phyloP scores from a whole-genome alignment of 2,113 vertebrate genomes.

The Gambusia affinis region DNA sequence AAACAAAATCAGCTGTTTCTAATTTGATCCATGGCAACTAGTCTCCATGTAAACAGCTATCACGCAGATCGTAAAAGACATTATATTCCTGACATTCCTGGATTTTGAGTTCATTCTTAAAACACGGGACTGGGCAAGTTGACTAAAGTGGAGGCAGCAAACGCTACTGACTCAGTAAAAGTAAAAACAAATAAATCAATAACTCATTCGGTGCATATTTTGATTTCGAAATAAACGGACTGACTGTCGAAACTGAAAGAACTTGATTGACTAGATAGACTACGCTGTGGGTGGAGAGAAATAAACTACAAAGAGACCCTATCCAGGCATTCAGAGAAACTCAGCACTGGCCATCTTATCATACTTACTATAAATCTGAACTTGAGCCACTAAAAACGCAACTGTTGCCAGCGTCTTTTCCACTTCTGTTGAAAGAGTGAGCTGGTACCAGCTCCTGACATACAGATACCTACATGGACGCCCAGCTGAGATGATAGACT shows the following conservation, averaged over 20 bases:
- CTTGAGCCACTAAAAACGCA: slow-evolving; percentile 23
- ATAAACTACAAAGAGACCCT: slow-evolving; percentile 21
- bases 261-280: background rate
- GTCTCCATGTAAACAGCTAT: slow-evolving; percentile 31
- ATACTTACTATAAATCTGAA: slow-evolving; percentile 61
- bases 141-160: background rate
- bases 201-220: background rate
- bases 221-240: slow-evolving; percentile 1
- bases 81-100: slow-evolving; percentile 42
- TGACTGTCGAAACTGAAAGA: slow-evolving; percentile 11
- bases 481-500: slow-evolving; percentile 3
- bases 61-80: slow-evolving; percentile 12
- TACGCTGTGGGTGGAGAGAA: slow-evolving; percentile 20
- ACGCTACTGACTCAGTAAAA: slow-evolving; percentile 20
- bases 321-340: slow-evolving; percentile 55
- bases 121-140: slow-evolving; percentile 30
- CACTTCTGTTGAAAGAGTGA: slow-evolving; percentile 44
- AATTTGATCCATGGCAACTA: slow-evolving; percentile 41
- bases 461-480: slow-evolving; percentile 38
- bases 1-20: slow-evolving; percentile 46
- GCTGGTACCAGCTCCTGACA: slow-evolving; percentile 12
- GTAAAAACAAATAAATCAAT: background rate
- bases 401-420: slow-evolving; percentile 58
- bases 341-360: slow-evolving; percentile 22
- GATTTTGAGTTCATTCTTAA: slow-evolving; percentile 26